Percentiles rank a stretch among this genome's conserved stretches.
These are phyloP conservation scores for Habroteleia sp. DNA, from an alignment of 2,888 invertebrate species.

Conservation along the genomic window DNA sequence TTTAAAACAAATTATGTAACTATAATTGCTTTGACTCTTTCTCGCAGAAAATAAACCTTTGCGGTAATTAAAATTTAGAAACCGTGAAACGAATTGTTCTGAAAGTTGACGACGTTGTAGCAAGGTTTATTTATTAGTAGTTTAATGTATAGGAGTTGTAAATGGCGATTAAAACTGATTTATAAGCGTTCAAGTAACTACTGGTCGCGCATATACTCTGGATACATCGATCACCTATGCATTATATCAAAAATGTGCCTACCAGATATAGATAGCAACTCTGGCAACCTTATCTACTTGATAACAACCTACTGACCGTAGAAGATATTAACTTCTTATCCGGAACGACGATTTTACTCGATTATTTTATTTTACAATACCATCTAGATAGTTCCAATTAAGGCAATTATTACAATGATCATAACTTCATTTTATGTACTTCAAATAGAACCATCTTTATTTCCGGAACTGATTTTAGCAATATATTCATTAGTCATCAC, in stretches of 20 bases:
- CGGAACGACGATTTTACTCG: constrained; percentile 35
- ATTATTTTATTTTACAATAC: constrained; percentile 7
- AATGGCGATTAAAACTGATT: constrained; percentile 56
- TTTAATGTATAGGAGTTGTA: constrained; percentile 3
- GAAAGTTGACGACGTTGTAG: too few species aligned
- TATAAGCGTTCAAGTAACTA: constrained; percentile 66
- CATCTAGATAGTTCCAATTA: neutral
- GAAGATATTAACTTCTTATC: constrained; percentile 57
- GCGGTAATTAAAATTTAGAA: too few species aligned
- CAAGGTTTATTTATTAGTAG: neutral
- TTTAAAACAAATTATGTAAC: too few species aligned
- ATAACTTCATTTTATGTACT: neutral
- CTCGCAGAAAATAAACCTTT: too few species aligned
- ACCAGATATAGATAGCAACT: constrained; percentile 80
- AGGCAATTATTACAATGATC: too few species aligned
- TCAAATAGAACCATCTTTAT: too few species aligned
- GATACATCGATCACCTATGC: constrained; percentile 79
- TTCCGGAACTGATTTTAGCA: too few species aligned
- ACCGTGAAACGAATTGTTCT: too few species aligned
- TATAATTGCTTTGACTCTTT: too few species aligned
- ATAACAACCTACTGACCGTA: constrained; percentile 64
- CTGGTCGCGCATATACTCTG: constrained; percentile 71
- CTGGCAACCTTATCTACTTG: constrained; percentile 77
- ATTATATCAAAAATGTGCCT: constrained; percentile 80
- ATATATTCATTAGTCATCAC: too few species aligned